phyloP scores from a whole-genome alignment of 2,797 vertebrate genomes.

The Tinamus major region DNA sequence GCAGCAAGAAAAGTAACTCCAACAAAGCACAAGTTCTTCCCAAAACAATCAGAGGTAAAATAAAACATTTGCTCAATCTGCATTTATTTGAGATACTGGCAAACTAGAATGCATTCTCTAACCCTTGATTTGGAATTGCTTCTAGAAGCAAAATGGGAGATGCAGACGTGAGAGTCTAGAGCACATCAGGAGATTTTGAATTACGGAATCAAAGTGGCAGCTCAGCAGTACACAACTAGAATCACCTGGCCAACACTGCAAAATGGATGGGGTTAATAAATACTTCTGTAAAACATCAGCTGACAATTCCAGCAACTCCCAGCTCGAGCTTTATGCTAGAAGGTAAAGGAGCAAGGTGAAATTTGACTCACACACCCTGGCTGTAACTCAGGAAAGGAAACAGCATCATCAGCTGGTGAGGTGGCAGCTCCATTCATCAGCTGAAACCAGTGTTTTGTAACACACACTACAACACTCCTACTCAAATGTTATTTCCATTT shows the following conservation, averaged over 20 bases:
- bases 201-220: background rate
- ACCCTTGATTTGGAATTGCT: background rate
- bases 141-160: background rate
- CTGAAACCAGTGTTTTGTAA: background rate
- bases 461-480: constrained; percentile 2
- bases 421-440: constrained; percentile 7
- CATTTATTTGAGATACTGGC: background rate
- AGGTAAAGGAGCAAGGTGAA: background rate
- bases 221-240: background rate
- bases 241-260: background rate
- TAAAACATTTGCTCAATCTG: background rate
- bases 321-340: background rate
- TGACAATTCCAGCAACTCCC: background rate
- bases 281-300: background rate
- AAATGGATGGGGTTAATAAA: background rate
- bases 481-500: constrained; percentile 8
- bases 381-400: constrained; percentile 31
- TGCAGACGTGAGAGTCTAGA: background rate
- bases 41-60: background rate
- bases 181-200: background rate
- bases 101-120: background rate
- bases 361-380: background rate
- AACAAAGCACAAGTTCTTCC: background rate
- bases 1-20: background rate
- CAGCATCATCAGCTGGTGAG: background rate